phyloP scores from a whole-genome alignment of 2,888 invertebrate genomes.

The Aporophyla nigra region DNA sequence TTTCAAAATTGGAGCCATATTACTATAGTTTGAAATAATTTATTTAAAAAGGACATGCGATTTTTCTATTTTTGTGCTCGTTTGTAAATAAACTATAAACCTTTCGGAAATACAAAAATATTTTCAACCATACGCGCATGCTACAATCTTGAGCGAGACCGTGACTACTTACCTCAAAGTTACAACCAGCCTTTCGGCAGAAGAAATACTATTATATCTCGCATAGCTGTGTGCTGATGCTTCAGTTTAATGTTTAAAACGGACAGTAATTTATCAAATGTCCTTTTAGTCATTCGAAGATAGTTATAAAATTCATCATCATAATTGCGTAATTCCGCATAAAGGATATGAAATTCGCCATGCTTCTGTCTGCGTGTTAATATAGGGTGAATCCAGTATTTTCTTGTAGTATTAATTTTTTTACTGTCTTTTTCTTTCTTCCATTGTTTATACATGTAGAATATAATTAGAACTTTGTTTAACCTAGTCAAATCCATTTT shows the following conservation, averaged over 20 bases:
- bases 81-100: conserved; percentile 38
- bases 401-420: conserved; percentile 40
- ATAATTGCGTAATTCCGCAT: conserved; percentile 16
- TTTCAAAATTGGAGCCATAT: conserved; percentile 44
- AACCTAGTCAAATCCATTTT: conserved; percentile 34
- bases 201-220: conserved; percentile 32
- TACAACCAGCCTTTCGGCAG: conserved; percentile 36
- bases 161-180: conserved; percentile 35
- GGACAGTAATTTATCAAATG: conserved; percentile 21
- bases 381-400: conserved; percentile 40
- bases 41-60: conserved; percentile 41
- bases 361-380: conserved; percentile 40
- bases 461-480: conserved; percentile 38
- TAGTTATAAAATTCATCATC: conserved; percentile 37
- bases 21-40: conserved; percentile 46
- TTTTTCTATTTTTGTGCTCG: conserved; percentile 41
- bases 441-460: conserved; percentile 37
- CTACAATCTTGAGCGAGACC: conserved; percentile 37
- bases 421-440: conserved; percentile 42
- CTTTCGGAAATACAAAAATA: conserved; percentile 39
- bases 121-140: conserved; percentile 37
- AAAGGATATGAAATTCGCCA: conserved; percentile 42
- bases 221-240: conserved; percentile 22
- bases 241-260: conserved; percentile 33
- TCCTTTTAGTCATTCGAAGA: conserved; percentile 35